A percentile compares a stretch with the other conserved stretches of the same genome.
Conservation (phyloP, 2,113 vertebrate species). For the Aphyosemion australe region DNA sequence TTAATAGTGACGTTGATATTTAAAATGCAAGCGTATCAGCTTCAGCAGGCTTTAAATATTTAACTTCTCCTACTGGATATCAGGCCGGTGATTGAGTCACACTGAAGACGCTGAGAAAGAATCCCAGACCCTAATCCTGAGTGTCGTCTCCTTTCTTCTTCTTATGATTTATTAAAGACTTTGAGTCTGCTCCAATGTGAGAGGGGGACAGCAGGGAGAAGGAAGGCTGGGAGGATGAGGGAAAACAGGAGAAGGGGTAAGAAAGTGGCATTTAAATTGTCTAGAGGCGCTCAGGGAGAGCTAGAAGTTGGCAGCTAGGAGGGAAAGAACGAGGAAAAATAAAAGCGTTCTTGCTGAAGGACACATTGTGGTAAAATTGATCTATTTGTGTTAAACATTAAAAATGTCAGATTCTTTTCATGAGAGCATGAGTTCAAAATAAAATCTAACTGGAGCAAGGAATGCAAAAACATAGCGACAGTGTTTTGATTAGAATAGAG, state of each 20-base stretch:
- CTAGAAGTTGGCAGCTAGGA: not conserved
- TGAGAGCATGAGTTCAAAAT: not conserved
- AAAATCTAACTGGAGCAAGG: not conserved
- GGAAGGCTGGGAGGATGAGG: not conserved
- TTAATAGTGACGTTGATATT: not conserved
- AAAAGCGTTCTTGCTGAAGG: no score
- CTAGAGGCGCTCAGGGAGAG: not conserved
- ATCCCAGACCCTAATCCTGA: conserved; percentile 14
- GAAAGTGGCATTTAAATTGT: conserved; percentile 8
- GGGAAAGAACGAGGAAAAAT: not conserved
- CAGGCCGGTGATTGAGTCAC: conserved; percentile 26
- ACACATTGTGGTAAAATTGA: not conserved
- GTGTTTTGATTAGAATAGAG: conserved; percentile 11
- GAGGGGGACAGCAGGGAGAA: conserved; percentile 8
- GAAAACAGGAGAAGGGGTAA: not conserved
- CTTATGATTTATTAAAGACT: conserved; percentile 63
- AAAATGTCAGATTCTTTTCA: not conserved
- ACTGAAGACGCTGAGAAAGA: conserved; percentile 24
- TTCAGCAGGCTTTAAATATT: conserved; percentile 45
- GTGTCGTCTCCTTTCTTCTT: conserved; percentile 33
- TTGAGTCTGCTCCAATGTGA: conserved; percentile 46
- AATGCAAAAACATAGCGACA: not conserved
- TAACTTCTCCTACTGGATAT: conserved; percentile 31
- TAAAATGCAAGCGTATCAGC: conserved; percentile 29
- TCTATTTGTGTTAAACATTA: not conserved